Evolutionary conservation across 2,113 vertebrate species (phyloP).

Genomic region (Grammatotria lemairii): DNA sequence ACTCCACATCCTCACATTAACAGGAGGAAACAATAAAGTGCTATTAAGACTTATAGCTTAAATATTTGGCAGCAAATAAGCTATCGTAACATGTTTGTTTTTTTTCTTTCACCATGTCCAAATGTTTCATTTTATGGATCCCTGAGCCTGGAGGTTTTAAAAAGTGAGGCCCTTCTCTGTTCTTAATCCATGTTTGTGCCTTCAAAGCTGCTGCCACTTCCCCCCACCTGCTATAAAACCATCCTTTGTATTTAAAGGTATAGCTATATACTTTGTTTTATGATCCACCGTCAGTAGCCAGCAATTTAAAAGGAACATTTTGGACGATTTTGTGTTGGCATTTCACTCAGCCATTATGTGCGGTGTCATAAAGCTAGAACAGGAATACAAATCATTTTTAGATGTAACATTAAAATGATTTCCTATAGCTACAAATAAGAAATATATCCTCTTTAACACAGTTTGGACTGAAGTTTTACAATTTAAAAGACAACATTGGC

Average conservation of each 20-base stretch:
- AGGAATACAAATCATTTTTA: neutral
- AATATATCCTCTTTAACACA: neutral
- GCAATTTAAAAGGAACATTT: constrained; percentile 3
- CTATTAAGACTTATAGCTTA: constrained; percentile 26
- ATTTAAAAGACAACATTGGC: neutral
- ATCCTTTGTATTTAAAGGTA: constrained; percentile 28
- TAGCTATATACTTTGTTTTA: constrained; percentile 32
- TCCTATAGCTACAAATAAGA: neutral
- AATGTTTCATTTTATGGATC: constrained; percentile 36
- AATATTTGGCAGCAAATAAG: constrained; percentile 46
- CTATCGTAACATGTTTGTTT: neutral
- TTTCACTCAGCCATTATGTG: neutral
- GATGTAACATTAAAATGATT: neutral
- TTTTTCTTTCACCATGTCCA: neutral
- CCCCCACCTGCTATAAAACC: constrained; percentile 28
- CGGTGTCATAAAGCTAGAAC: neutral
- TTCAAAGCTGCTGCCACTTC: constrained; percentile 31
- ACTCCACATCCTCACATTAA: constrained; percentile 20
- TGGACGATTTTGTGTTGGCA: neutral
- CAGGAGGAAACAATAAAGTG: constrained; percentile 46
- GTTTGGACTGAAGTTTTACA: neutral
- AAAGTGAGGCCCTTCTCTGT: constrained; percentile 15
- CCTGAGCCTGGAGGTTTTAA: constrained; percentile 28
- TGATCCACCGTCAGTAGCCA: constrained; percentile 7
- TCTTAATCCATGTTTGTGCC: constrained; percentile 14